Evolutionary conservation across 2,888 invertebrate species (phyloP), one percentile per base, ranked within the genome.

Genomic region (Carterocephalus palaemon): DNA sequence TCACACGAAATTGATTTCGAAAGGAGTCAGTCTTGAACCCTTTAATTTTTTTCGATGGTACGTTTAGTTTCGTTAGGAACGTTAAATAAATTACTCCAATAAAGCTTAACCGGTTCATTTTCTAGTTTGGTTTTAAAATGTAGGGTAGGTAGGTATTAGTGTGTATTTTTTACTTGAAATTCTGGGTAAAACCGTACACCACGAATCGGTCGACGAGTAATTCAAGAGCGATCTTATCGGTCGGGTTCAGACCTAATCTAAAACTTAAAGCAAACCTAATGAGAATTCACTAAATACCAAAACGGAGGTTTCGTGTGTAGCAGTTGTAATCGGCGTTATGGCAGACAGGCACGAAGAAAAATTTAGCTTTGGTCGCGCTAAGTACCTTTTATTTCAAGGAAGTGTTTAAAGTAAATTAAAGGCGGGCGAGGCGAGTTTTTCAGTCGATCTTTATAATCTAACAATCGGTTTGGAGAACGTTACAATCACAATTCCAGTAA

Each of bases 301-400:
- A 62, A 58, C 59, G 54, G 50, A 54, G 56, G 61, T 71, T 79
- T 72, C 77, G 77, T 79, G 77, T 74, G 70, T 67, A 60, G 61
- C 61, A 66, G 70, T 72, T 72, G 72, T 79, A 81, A 58, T 58
- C 57, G 57, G 60, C 63, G 66, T 75, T 74, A 78, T 77, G 67
- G 72, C 67, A 72, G 71, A 70, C 65, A 70, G 68, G 66, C 76
- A 79, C 76, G 75, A 78, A 72, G 65, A 67, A 72, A 69, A 72
- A 70, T 66, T 73, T 70, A 56, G 62, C 67, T 60, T 64, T 59
- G 52, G 57, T 56, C 58, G 59, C 57, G 54, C 59, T 57, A 60
- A 32, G 29, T 53, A 57, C 64, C 61, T 67, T 67, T 68, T 70
- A 65, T 76, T 78, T 77, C 76, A 69, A 75, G 75, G 76, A 78